These are phyloP conservation scores for Drosophila sordidula DNA, from an alignment of 2,888 invertebrate species.

Conservation along the genomic window DNA sequence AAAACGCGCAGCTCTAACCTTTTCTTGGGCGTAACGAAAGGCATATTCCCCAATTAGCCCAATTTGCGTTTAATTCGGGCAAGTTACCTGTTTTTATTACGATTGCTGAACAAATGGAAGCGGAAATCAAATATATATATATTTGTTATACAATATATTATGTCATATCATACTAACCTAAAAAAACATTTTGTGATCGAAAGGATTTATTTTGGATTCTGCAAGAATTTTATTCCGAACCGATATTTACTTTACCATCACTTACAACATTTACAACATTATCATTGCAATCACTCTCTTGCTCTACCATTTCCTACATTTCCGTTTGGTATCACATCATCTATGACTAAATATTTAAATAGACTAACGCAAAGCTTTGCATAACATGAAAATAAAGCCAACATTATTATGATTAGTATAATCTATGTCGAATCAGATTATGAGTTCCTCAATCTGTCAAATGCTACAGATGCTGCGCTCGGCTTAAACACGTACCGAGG, in stretches of 20 bases:
- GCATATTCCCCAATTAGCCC: constrained; percentile 16
- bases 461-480: not conserved
- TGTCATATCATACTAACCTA: too few relatives aligned
- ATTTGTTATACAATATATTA: not conserved
- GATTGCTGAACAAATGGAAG: constrained; percentile 16
- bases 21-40: constrained; percentile 10
- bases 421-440: not conserved
- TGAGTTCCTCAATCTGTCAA: constrained; percentile 12
- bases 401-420: not conserved
- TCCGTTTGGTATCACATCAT: not conserved
- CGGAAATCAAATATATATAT: constrained; percentile 26
- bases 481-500: constrained; percentile 3
- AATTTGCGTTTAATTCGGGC: constrained; percentile 19
- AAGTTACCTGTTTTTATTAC: constrained; percentile 3
- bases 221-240: too few relatives aligned
- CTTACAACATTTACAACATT: not conserved
- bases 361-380: not conserved
- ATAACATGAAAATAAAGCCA: not conserved
- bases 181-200: too few relatives aligned
- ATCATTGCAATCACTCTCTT: not conserved
- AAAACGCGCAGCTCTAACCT: constrained; percentile 10
- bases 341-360: not conserved
- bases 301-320: not conserved
- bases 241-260: too few relatives aligned
- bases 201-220: too few relatives aligned